phyloP scores from a whole-genome alignment of 2,888 invertebrate species.

The Acrobasis consociella region DNA sequence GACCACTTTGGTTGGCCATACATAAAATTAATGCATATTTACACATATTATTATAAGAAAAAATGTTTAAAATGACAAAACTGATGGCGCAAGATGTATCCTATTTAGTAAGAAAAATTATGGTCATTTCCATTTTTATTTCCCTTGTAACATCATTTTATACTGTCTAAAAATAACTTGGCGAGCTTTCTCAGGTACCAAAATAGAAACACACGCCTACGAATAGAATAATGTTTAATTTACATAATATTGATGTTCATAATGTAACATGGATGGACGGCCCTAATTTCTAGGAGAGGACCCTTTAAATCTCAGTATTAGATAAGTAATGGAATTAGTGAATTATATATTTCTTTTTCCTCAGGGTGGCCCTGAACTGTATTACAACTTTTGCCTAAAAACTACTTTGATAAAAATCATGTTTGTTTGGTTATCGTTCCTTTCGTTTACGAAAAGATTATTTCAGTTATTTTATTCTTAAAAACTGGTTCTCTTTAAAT shows the following conservation, averaged over 20 bases:
- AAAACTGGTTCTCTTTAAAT: no score
- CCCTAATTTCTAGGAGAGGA: not conserved
- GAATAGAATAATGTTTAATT: not conserved
- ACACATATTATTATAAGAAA: not conserved
- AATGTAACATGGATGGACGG: not conserved
- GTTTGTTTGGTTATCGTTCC: no score
- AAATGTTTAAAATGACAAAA: not conserved
- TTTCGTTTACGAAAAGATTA: no score
- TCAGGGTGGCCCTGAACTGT: not conserved
- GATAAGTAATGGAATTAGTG: not conserved
- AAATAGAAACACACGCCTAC: conserved; percentile 8
- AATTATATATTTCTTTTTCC: not conserved
- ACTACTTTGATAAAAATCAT: no score
- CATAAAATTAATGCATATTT: not conserved
- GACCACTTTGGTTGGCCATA: no score
- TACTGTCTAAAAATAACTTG: not conserved
- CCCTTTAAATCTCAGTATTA: not conserved
- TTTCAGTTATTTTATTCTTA: no score
- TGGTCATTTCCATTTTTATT: not conserved
- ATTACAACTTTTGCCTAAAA: no score
- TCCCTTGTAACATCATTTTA: not conserved
- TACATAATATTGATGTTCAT: not conserved
- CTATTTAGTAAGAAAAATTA: not conserved
- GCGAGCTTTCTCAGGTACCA: conserved; percentile 17
- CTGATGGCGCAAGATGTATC: not conserved